These are phyloP conservation scores for Sminthurinus signatus DNA, from an alignment of 1,140 invertebrate genomes.

Conservation along the genomic window DNA sequence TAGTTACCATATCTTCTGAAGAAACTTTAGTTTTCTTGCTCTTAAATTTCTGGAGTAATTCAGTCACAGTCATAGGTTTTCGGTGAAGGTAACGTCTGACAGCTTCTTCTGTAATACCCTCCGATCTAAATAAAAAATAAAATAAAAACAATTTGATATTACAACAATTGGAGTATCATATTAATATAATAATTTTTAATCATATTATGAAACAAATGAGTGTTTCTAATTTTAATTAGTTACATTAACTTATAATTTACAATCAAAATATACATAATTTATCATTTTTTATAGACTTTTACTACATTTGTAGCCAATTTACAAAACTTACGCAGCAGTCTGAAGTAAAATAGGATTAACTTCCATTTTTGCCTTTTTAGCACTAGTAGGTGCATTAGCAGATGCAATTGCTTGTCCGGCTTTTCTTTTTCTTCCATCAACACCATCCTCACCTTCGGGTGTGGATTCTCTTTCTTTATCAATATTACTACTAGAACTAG, in stretches of 20 bases:
- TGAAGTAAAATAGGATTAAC: constrained; percentile 43
- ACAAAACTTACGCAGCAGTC: constrained; percentile 38
- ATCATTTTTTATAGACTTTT: no score
- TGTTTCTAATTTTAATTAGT: no score
- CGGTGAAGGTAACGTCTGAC: constrained; percentile 85
- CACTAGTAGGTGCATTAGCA: no score
- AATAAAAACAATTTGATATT: constrained; percentile 41
- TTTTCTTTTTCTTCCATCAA: constrained; percentile 48
- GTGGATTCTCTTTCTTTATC: constrained; percentile 13
- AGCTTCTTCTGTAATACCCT: constrained; percentile 88
- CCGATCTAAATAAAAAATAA: no score
- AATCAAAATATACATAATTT: no score
- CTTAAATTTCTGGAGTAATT: constrained; percentile 90
- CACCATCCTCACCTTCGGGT: neutral
- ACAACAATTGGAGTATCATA: neutral
- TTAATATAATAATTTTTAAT: no score
- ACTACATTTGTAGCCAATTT: no score
- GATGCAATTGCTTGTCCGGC: constrained; percentile 25
- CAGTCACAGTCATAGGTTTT: constrained; percentile 94
- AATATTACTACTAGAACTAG: no score
- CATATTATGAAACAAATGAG: no score
- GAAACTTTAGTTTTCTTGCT: constrained; percentile 86
- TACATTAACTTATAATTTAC: no score
- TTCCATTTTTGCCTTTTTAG: constrained; percentile 59
- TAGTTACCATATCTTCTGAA: constrained; percentile 80